Evolutionary conservation across 2,113 vertebrate genomes (phyloP).

Genomic region (Cyanoramphus novaezelandiae): DNA sequence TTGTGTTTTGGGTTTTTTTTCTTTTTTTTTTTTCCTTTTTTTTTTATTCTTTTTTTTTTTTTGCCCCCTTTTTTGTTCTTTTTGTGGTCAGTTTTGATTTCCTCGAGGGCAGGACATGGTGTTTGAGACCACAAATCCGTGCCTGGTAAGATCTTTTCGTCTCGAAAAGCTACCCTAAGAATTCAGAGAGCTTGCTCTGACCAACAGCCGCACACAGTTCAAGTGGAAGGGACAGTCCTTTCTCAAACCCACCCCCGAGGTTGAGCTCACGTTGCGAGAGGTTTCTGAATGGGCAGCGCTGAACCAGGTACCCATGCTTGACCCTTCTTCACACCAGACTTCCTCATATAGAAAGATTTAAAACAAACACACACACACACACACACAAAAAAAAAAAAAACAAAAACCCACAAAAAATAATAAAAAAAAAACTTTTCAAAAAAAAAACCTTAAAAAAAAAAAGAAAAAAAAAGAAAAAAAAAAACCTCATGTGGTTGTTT

Average conservation of each 20-base stretch:
- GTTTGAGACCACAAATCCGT: slow-evolving; percentile 77
- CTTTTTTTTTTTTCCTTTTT: slow-evolving; percentile 23
- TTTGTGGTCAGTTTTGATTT: background rate
- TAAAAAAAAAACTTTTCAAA: slow-evolving; percentile 32
- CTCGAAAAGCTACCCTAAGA: slow-evolving; percentile 69
- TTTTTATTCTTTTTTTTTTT: background rate
- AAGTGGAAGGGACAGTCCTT: slow-evolving; percentile 47
- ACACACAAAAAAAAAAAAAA: background rate
- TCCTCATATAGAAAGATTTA: slow-evolving; percentile 61
- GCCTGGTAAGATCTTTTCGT: slow-evolving; percentile 73
- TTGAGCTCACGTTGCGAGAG: slow-evolving; percentile 1
- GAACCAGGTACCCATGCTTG: slow-evolving; percentile 79
- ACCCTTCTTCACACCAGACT: slow-evolving; percentile 78
- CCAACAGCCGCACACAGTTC: slow-evolving; percentile 51
- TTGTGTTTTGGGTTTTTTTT: slow-evolving; percentile 74
- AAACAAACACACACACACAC: background rate
- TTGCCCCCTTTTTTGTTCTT: background rate
- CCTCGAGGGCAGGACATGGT: slow-evolving; percentile 76
- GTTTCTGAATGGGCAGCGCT: slow-evolving; percentile 68
- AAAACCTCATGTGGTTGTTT: slow-evolving; percentile 78
- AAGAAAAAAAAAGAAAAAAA: slow-evolving; percentile 16
- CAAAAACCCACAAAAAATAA: too few relatives aligned
- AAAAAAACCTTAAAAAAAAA: background rate
- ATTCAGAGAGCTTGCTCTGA: slow-evolving; percentile 68
- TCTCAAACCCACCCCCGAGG: slow-evolving; percentile 41